phyloP scores from a whole-genome alignment of 2,888 invertebrate species.

The Diadegma fenestrale region DNA sequence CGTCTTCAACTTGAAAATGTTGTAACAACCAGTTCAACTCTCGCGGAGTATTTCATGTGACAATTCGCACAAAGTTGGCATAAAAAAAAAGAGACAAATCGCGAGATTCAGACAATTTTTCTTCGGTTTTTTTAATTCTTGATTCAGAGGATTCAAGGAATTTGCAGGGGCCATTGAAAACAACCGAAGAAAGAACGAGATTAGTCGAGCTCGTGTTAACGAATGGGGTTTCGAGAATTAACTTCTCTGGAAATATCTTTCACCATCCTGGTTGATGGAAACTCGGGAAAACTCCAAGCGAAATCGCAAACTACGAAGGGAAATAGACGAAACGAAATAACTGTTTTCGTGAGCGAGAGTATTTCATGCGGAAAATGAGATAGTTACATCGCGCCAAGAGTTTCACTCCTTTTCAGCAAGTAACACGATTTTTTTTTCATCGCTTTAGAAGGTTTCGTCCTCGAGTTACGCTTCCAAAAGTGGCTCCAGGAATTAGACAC shows the following conservation, averaged over 20 bases:
- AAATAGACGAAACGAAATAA: constrained; percentile 3
- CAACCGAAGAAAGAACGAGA: neutral
- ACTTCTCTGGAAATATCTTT: neutral
- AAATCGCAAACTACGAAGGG: neutral
- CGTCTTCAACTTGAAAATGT: neutral
- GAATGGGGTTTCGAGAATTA: neutral
- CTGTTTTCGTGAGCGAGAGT: constrained; percentile 9
- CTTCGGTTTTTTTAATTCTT: no score
- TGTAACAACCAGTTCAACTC: neutral
- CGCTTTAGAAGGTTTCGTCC: neutral
- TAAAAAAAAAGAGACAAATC: no score
- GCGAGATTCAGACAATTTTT: no score
- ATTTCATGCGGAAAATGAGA: constrained; percentile 17
- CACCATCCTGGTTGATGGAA: neutral
- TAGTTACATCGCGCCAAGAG: neutral
- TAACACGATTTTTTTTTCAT: constrained; percentile 14
- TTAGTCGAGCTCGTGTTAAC: neutral
- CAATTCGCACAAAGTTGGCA: neutral
- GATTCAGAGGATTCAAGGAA: neutral
- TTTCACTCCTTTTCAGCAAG: constrained; percentile 7
- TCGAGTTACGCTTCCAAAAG: neutral
- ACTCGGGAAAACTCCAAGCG: neutral
- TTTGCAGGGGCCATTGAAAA: neutral
- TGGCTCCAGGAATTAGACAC: constrained; percentile 35
- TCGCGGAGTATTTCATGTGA: neutral